phyloP scores from a whole-genome alignment of 2,797 vertebrate genomes.

The Holocentrus rufus region DNA sequence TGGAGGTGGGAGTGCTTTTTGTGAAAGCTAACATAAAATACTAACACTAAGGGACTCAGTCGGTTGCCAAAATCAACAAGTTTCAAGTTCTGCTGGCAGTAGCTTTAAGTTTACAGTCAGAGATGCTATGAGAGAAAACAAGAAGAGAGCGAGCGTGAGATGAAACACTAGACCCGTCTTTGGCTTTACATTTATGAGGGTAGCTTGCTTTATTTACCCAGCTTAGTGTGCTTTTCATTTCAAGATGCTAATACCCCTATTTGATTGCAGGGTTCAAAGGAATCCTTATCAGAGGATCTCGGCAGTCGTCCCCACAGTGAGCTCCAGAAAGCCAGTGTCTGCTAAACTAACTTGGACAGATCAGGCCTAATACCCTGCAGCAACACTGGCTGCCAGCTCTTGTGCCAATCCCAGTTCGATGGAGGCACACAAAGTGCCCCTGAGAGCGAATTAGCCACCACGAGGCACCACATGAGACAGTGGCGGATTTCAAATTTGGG shows the following conservation, averaged over 20 bases:
- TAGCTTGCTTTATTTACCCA: conserved; percentile 37
- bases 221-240: conserved; percentile 30
- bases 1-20: no score
- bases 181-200: conserved; percentile 21
- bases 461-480: conserved; percentile 10
- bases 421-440: conserved; percentile 26
- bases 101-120: background rate
- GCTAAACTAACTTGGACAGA: conserved; percentile 39
- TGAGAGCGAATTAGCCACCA: conserved; percentile 43
- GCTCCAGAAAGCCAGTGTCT: conserved; percentile 28
- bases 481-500: conserved; percentile 44
- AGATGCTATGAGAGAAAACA: background rate
- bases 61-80: no score
- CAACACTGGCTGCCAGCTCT: conserved; percentile 36
- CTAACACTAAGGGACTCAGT: no score
- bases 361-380: conserved; percentile 32
- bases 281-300: conserved; percentile 19
- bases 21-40: no score
- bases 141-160: conserved; percentile 3
- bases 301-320: conserved; percentile 15
- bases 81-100: no score
- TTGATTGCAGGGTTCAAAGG: conserved; percentile 54
- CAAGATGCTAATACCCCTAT: conserved; percentile 19
- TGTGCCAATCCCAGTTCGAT: conserved; percentile 25
- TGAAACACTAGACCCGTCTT: conserved; percentile 8